Base-by-base conservation (phyloP, 2,797 vertebrate species). In the Rhincodon typus region DNA sequence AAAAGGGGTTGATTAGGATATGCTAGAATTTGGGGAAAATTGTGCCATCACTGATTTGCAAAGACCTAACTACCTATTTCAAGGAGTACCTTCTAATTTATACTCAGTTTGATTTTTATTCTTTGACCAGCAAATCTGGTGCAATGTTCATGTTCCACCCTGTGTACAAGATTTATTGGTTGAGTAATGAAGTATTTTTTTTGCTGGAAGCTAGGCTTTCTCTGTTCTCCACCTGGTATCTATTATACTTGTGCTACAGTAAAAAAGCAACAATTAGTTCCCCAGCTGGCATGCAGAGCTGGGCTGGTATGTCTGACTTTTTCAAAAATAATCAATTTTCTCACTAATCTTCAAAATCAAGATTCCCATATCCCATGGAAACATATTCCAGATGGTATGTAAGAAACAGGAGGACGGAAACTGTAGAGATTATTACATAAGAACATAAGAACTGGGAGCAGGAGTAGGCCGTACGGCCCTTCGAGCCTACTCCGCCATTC, bases 211-310 rank as follows among this genome's bases (percentile, higher is more conserved):
- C 53, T 69, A 42, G 17, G 21, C 8, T 17, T 69, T 94, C 50
- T 94, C 62, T 69, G 90, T n/a, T 67, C 70, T 94, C 66, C 91
- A 94, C 67, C n/a, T 94, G 91, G 91, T n/a, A 70, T 94, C 66
- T 94, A 67, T 94, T 70, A 94, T 70, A 67, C 38, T 38, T 21
- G 21, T 94, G n/a, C 0, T 94, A 96, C 96, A 96, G 94, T 95
- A 97, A 96, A 95, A 62, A 62, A 97, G 15, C 95, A 96, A 96
- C 96, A 84, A 96, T 86, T 95, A 84, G 66, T 84, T 96, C 95
- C 96, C 96, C 96, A 91, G 94, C 74, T 96, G 96, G 96, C 96
- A 62, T 96, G 95, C 95, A 96, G 42, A 96, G n/a, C n/a, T 77
- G 70, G 50, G 23, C 50, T 96, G 70, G n/a, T 66, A 15, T 25